Evolutionary conservation across 2,888 invertebrate genomes (phyloP), one percentile per base, ranked within the genome.

Genomic region (Drosophila robusta): DNA sequence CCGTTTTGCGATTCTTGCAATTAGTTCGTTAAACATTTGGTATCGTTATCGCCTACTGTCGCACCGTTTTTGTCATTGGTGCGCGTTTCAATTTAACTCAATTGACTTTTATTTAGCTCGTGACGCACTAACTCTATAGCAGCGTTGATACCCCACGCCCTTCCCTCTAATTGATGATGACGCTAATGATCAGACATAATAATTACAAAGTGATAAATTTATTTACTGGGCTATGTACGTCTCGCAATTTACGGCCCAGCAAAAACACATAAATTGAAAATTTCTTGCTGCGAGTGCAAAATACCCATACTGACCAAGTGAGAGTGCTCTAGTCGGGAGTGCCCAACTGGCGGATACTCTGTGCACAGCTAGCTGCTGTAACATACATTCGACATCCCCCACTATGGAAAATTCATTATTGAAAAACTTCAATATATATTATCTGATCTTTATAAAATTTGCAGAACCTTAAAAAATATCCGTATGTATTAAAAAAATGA

Each of bases 201-300:
- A 80, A 80, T 80, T 80, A 82, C 64, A 75, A 58, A 71, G 55
- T 83, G 58, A 80, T 80, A 77, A 80, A 83, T 80, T 82, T 61
- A 71, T 69, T 80, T 74, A 65, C 61, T 60, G 9, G 5, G 18
- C 32, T 52, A 24, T 42, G 34, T 22, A 7, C 22, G 36, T 22
- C 42, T 8, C 41, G 47, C 73, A 62, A 72, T 62, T 57, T 58
- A 34, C 50, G 61, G 44, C 47, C 22, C 39, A 16, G 9, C 26
- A 49, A 55, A 38, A 47, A 32, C n/a, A 47, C 8, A 32, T 34
- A 51, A 63, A 66, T 63, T 54, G 44, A 42, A 64, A 36, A 16
- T 54, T 26, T 45, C 16, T 29, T 11, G 24, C 34, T 42, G 51
- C 34, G 14, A 52, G 26, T 63, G 51, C 9, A 45, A 61, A 56